Evolutionary conservation across 2,113 vertebrate species (phyloP), one percentile per base, ranked within the genome.

Genomic region (Paramormyrops kingsleyae): DNA sequence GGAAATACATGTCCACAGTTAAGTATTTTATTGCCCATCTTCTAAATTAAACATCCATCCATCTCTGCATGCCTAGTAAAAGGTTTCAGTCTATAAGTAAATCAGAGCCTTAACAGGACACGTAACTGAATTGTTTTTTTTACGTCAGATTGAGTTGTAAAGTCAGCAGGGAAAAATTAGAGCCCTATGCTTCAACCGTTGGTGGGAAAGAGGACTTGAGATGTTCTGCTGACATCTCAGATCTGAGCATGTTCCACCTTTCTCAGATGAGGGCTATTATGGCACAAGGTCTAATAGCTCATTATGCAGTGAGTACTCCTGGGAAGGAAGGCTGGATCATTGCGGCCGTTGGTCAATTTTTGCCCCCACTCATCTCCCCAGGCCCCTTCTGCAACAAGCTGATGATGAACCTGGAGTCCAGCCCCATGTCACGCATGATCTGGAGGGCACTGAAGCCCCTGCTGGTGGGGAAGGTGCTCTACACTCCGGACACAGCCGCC

Each of bases 401-500:
- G 92, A 97, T 99, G 95, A 97, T 94, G 94, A 98, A 93, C 90
- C 94, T 99, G 95, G 98, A 99, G 92, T 97, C 97, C 10, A 99
- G 96, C 92, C 98, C 98, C 0, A 97, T 98, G 94, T 99, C 97
- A 90, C 94, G 97, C 83, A 99, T 99, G 96, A 99, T 99, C 90
- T 99, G 98, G 99, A 97, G 96, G 91, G 98, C 97, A 9, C 92
- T 99, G 70, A 99, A 99, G 87, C 99, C 99, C 0, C 94, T 99
- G 92, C 96, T 99, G 87, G 93, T 99, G 92, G 99, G 99, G 50
- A 99, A 99, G 95, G 97, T 99, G 92, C 95, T 99, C 53, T 99
- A 99, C 93, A 99, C 98, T 0, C 99, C 99, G 0, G 96, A 98
- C 93, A 99, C 96, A 0, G 97, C 97, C 0, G 97, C 96, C 1